Evolutionary conservation across 2,797 vertebrate genomes (phyloP).

Genomic region (Gymnothorax javanicus): DNA sequence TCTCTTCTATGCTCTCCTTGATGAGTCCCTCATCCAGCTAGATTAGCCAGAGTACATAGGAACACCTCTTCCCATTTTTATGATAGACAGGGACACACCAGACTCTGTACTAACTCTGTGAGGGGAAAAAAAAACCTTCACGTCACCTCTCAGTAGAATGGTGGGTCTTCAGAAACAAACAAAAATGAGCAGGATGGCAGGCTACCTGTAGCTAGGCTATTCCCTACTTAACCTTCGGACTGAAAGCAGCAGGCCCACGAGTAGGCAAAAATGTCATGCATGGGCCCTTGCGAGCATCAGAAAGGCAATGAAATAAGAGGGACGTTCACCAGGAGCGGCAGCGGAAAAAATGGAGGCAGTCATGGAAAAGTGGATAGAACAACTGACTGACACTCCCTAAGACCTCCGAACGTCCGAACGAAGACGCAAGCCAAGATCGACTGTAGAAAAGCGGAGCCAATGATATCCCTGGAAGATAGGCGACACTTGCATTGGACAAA

Average conservation of each 20-base stretch:
- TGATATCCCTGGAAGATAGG: not conserved
- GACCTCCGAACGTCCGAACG: not conserved
- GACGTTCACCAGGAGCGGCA: not conserved
- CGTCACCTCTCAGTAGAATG: not conserved
- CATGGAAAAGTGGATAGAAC: constrained; percentile 17
- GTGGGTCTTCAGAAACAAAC: not conserved
- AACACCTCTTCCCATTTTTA: not conserved
- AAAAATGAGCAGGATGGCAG: not conserved
- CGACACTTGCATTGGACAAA: not conserved
- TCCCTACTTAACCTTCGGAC: not conserved
- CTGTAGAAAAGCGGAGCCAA: not conserved
- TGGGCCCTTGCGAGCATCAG: not conserved
- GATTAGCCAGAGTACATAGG: not conserved
- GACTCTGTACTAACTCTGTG: not conserved
- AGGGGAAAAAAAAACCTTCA: not conserved
- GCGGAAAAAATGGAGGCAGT: not conserved
- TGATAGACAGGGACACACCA: not conserved
- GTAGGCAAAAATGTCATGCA: not conserved
- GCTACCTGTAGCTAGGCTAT: not conserved
- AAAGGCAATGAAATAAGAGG: not conserved
- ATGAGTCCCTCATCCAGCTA: not conserved
- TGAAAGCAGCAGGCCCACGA: not conserved
- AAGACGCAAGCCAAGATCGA: not conserved
- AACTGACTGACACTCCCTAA: not conserved
- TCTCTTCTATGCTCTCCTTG: not conserved